Conservation (phyloP, 2,797 vertebrate genomes). For the Fratercula arctica region DNA sequence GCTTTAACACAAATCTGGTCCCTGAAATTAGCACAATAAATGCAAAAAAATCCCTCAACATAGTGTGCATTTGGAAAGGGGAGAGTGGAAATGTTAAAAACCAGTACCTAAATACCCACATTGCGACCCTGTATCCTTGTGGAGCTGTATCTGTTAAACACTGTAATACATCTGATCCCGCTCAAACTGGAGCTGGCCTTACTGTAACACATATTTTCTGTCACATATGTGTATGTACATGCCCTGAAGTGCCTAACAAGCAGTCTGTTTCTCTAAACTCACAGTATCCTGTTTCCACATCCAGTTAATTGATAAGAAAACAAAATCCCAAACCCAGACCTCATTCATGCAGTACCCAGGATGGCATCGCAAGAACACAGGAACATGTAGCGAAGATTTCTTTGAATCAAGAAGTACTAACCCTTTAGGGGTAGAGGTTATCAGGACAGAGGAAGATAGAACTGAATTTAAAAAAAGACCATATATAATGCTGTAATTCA, state of each 20-base stretch:
- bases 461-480: background rate
- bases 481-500: background rate
- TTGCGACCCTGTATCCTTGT: background rate
- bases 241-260: background rate
- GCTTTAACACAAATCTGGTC: background rate
- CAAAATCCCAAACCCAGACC: background rate
- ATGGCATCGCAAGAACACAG: background rate
- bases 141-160: background rate
- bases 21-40: background rate
- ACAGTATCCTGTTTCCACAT: background rate
- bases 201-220: background rate
- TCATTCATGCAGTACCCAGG: background rate
- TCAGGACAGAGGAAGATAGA: background rate
- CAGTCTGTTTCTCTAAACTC: background rate
- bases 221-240: background rate
- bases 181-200: background rate
- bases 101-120: background rate
- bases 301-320: background rate
- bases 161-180: background rate
- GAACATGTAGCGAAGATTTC: background rate
- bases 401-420: background rate
- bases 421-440: background rate
- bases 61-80: background rate
- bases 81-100: background rate
- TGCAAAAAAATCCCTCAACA: background rate